phyloP scores from a whole-genome alignment of 2,797 vertebrate genomes.

The Notolepis coatsorum region DNA sequence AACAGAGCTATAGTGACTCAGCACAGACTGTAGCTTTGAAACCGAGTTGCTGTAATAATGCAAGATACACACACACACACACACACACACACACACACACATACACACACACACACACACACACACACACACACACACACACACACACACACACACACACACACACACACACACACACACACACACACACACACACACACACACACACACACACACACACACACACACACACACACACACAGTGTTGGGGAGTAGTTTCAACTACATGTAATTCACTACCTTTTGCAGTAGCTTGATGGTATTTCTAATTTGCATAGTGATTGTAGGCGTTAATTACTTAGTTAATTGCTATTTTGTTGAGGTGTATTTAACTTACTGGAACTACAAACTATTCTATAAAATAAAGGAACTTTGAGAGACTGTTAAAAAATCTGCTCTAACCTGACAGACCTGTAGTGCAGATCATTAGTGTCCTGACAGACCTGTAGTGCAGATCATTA shows the following conservation, averaged over 20 bases:
- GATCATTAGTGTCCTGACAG: too few species aligned
- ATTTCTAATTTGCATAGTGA: too few species aligned
- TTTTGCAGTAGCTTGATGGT: too few species aligned
- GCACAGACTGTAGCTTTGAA: background rate
- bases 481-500: too few species aligned
- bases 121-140: conserved; percentile 2
- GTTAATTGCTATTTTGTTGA: too few species aligned
- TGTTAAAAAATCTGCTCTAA: too few species aligned
- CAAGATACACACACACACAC: background rate
- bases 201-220: background rate
- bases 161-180: background rate
- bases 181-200: background rate
- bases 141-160: background rate
- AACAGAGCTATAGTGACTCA: conserved; percentile 13
- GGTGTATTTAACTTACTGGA: too few species aligned
- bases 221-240: background rate
- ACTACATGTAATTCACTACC: background rate
- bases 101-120: background rate
- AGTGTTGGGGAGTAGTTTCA: too few species aligned
- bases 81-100: background rate
- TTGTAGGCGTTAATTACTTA: too few species aligned
- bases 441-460: too few species aligned
- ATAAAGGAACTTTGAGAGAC: too few species aligned
- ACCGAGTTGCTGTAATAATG: background rate
- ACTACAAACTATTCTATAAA: too few species aligned